Base-by-base conservation (phyloP, 2,797 vertebrate species). In the Peromyscus melanophrys region DNA sequence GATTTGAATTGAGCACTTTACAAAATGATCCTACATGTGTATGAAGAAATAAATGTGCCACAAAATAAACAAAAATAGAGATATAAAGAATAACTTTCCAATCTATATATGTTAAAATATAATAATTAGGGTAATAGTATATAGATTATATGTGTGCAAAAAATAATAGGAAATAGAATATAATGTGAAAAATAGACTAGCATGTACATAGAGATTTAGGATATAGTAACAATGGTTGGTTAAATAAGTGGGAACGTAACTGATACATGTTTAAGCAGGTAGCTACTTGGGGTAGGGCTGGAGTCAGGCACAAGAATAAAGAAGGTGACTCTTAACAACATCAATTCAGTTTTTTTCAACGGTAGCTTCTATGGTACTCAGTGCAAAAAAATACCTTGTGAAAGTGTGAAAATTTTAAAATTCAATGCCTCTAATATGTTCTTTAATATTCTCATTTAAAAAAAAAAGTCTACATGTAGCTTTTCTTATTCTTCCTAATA, bases 401-500 rank as follows among this genome's bases (percentile, higher is more conserved):
- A 76, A 89, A 84, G 46, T 71, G 55, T 12, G 29, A 73, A 83
- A 78, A 46, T 37, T 85, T 76, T 61, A 84, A 84, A 73, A 19
- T 73, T 31, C 59, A 59, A 21, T 84, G 17, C 75, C 75, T 87
- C 34, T 90, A 89, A 73, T 85, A 86, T 8, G 7, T 12, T 55
- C 65, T 34, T 84, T 93, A 77, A 83, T 87, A 90, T 46, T 90
- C 21, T 82, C 27, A 89, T 78, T 92, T 78, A 61, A 8, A 90
- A 77, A 90, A 77, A 94, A 94, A 49, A 76, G n/a, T 57, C 43
- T 65, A 27, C 55, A n/a, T 88, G 29, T 40, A 75, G 8, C 89
- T 94, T 92, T 90, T 40, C 31, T 92, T 65, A 21, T 86, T 82
- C n/a, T 95, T 25, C 65, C 73, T 95, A 84, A 71, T 93, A 17